Percentiles rank a stretch among this genome's conserved stretches.
phyloP scores from a whole-genome alignment of 2,888 invertebrate genomes.

The Linnaemya vulpina region DNA sequence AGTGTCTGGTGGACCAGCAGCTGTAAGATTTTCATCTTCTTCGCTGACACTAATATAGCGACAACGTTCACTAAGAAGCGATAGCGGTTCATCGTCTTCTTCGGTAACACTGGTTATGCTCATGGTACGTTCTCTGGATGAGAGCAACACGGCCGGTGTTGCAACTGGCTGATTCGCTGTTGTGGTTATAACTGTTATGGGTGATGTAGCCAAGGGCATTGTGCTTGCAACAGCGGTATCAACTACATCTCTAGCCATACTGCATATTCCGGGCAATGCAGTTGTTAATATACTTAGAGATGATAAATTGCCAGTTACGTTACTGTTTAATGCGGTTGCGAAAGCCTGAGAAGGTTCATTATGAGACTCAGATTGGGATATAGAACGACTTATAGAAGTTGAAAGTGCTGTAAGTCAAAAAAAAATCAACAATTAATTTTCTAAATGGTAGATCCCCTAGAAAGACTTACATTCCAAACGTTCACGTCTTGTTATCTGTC shows the following conservation, averaged over 20 bases:
- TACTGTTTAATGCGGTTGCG: constrained; percentile 8
- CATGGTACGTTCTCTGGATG: constrained; percentile 79
- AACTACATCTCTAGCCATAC: constrained; percentile 64
- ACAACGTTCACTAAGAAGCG: constrained; percentile 78
- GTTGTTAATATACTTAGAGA: constrained; percentile 23
- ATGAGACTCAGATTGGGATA: constrained; percentile 74
- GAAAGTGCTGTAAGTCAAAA: constrained; percentile 72
- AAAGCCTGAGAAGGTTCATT: constrained; percentile 55
- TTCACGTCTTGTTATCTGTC: constrained; percentile 75
- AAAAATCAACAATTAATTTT: constrained; percentile 31
- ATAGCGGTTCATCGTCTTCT: constrained; percentile 80
- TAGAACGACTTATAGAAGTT: constrained; percentile 73
- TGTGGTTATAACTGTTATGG: constrained; percentile 58
- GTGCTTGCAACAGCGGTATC: constrained; percentile 62
- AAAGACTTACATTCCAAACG: constrained; percentile 76
- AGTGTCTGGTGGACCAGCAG: constrained; percentile 30
- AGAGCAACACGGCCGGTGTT: constrained; percentile 59
- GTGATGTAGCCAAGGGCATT: constrained; percentile 64
- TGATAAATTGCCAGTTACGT: constrained; percentile 33
- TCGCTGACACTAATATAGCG: constrained; percentile 81
- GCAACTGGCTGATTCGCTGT: constrained; percentile 61
- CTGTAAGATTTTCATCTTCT: constrained; percentile 79
- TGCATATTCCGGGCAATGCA: constrained; percentile 37
- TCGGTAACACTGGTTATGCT: constrained; percentile 80
- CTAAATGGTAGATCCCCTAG: background rate